Evolutionary conservation across 2,888 invertebrate species (phyloP).

Genomic region (Morpho achilles): DNA sequence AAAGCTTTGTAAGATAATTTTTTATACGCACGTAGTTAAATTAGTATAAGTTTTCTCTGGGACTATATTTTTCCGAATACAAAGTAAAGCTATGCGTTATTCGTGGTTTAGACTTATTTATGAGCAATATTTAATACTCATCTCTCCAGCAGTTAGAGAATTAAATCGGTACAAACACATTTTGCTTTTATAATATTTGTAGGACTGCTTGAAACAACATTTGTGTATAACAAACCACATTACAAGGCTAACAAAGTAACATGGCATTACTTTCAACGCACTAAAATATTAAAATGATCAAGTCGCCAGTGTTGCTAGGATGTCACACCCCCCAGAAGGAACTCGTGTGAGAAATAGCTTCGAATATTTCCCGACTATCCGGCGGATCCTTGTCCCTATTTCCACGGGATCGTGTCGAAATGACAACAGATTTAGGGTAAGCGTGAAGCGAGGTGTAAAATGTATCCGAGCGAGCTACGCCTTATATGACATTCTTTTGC

Average conservation of each 20-base stretch:
- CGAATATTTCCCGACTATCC: slow-evolving; percentile 70
- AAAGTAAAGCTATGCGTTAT: too few relatives aligned
- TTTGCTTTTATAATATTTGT: too few relatives aligned
- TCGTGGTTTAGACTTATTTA: too few relatives aligned
- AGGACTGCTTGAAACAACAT: slow-evolving; percentile 5
- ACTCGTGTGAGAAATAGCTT: slow-evolving; percentile 69
- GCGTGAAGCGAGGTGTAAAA: slow-evolving; percentile 76
- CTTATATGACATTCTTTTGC: slow-evolving; percentile 75
- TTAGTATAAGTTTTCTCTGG: too few relatives aligned
- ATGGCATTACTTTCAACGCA: slow-evolving; percentile 61
- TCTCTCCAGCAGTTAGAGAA: too few relatives aligned
- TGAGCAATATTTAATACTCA: too few relatives aligned
- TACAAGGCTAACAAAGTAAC: slow-evolving; percentile 45
- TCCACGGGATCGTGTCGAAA: slow-evolving; percentile 69
- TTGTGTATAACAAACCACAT: slow-evolving; percentile 25
- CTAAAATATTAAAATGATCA: slow-evolving; percentile 68
- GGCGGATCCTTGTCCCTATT: slow-evolving; percentile 67
- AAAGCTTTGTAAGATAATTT: too few relatives aligned
- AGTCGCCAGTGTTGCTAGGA: slow-evolving; percentile 37
- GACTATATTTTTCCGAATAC: too few relatives aligned
- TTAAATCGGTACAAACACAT: too few relatives aligned
- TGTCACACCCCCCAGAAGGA: slow-evolving; percentile 32
- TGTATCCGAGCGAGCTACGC: slow-evolving; percentile 68
- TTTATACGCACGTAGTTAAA: too few relatives aligned
- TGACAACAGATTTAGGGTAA: slow-evolving; percentile 78